A percentile compares a stretch with the other conserved stretches of the same genome.
Evolutionary conservation across 2,113 vertebrate genomes (phyloP).

Genomic region (Elachura formosa): DNA sequence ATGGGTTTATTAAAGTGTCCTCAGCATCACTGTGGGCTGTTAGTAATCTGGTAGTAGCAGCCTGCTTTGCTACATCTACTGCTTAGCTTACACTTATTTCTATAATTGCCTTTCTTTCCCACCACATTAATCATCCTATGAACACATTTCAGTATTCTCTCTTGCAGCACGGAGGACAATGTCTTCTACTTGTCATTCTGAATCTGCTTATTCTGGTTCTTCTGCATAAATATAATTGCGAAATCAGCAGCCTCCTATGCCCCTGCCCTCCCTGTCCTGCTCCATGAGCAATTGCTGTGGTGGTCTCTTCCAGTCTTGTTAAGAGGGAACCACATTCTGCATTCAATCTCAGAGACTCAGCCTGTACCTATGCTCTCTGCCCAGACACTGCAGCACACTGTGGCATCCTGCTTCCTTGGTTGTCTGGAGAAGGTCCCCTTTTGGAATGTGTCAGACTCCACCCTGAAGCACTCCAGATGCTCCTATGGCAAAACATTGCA

Average conservation of each 20-base stretch:
- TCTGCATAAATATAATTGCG: neutral
- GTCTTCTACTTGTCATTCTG: neutral
- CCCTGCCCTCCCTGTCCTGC: neutral
- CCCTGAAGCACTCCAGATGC: neutral
- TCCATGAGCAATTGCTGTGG: fast-evolving
- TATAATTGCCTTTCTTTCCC: neutral
- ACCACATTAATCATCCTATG: neutral
- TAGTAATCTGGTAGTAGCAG: neutral
- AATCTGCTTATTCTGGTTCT: neutral
- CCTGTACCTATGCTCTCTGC: fast-evolving
- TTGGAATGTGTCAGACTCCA: neutral
- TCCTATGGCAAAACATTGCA: neutral
- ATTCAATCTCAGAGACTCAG: neutral
- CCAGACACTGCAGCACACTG: too few species aligned
- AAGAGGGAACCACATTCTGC: neutral
- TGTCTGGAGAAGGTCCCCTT: fast-evolving
- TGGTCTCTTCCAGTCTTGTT: neutral
- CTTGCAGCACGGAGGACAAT: neutral
- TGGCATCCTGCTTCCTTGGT: neutral
- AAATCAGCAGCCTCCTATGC: neutral
- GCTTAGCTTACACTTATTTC: neutral
- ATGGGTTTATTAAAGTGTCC: conserved; percentile 10
- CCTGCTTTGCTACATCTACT: neutral
- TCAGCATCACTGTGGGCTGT: neutral
- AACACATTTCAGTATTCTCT: neutral